These are phyloP conservation scores for Drosophila tsacasi DNA, from an alignment of 1,140 invertebrate species.

Conservation along the genomic window DNA sequence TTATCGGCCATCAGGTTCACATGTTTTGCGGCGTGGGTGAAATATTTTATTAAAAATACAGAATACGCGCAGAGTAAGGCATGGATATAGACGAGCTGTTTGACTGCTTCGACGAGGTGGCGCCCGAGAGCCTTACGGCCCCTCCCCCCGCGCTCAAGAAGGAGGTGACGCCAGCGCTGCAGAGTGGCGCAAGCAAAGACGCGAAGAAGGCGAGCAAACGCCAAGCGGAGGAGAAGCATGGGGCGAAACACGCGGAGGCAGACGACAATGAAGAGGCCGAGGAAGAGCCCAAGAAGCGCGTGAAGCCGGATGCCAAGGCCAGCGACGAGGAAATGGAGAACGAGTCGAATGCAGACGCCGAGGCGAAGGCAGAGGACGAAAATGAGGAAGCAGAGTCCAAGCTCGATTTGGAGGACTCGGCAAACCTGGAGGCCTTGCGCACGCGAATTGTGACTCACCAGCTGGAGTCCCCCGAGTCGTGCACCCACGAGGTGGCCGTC, in stretches of 20 bases:
- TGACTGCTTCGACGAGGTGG: conserved; percentile 71
- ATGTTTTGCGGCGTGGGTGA: conserved; percentile 40
- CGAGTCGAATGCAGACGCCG: background rate
- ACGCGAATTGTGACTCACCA: conserved; percentile 93
- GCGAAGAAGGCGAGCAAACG: conserved; percentile 44
- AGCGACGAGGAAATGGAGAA: conserved; percentile 1
- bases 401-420: conserved; percentile 74
- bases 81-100: conserved; percentile 84
- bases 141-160: conserved; percentile 5
- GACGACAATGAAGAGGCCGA: background rate
- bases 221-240: conserved; percentile 13
- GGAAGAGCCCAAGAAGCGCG: conserved; percentile 31
- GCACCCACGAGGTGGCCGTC: conserved; percentile 96
- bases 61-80: background rate
- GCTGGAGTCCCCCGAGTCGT: conserved; percentile 95
- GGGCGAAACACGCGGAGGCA: background rate
- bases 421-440: conserved; percentile 74
- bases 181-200: background rate
- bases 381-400: conserved; percentile 9
- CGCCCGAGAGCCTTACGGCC: conserved; percentile 29
- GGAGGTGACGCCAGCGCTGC: conserved; percentile 4
- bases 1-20: conserved; percentile 17
- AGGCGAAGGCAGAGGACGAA: conserved; percentile 8
- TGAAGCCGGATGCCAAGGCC: conserved; percentile 10
- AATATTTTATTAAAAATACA: conserved; percentile 13